phyloP scores from a whole-genome alignment of 1,140 invertebrate species.

The Ceratina australensis region DNA sequence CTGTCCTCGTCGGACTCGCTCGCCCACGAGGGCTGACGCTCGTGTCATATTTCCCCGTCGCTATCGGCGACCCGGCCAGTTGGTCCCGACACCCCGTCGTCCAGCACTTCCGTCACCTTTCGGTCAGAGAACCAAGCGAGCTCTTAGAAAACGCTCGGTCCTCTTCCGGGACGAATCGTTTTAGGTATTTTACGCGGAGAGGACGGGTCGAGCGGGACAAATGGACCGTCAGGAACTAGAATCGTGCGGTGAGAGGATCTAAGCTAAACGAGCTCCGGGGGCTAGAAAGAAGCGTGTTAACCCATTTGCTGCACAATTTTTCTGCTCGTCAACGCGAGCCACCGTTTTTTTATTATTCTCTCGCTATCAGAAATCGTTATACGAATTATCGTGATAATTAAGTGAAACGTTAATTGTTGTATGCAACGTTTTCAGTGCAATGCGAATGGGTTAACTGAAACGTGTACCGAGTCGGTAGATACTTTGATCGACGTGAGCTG shows the following conservation, averaged over 20 bases:
- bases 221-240: background rate
- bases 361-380: too few species aligned
- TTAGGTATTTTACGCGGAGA: background rate
- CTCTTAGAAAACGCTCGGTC: conserved; percentile 4
- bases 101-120: conserved; percentile 71
- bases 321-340: too few species aligned
- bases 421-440: too few species aligned
- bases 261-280: background rate
- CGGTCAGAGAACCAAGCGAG: background rate
- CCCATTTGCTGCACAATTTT: too few species aligned
- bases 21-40: conserved; percentile 71
- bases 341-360: too few species aligned
- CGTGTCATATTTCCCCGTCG: conserved; percentile 72
- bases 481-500: too few species aligned
- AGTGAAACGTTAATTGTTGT: too few species aligned
- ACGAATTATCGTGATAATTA: too few species aligned
- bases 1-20: conserved; percentile 74
- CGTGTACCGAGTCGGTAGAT: too few species aligned
- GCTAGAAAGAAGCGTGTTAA: too few species aligned
- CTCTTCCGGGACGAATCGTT: background rate
- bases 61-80: conserved; percentile 60
- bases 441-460: too few species aligned
- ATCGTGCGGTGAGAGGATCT: background rate
- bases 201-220: background rate
- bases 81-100: conserved; percentile 68